Percentiles rank a stretch among this genome's conserved stretches.
Evolutionary conservation across 1,140 invertebrate species (phyloP).

Genomic region (Octopus sinensis): DNA sequence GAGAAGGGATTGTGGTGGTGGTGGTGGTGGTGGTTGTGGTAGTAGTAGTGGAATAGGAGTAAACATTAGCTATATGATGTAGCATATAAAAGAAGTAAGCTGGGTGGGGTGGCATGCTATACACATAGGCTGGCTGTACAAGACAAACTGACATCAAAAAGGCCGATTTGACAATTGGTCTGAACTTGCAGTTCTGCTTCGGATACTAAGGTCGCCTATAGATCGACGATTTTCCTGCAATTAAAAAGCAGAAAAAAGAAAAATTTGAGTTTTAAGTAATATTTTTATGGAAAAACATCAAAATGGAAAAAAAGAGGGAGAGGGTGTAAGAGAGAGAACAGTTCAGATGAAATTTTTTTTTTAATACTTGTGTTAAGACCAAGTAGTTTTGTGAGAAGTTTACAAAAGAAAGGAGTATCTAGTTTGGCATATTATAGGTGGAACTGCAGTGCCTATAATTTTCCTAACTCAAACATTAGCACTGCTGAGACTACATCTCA

Average conservation of each 20-base stretch:
- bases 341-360: no score
- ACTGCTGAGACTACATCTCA: no score
- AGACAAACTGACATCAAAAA: constrained; percentile 35
- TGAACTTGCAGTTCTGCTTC: constrained; percentile 49
- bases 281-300: no score
- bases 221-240: constrained; percentile 51
- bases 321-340: no score
- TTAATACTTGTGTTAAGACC: no score
- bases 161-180: constrained; percentile 48
- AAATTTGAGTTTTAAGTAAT: no score
- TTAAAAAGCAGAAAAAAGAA: constrained; percentile 11
- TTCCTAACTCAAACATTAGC: no score
- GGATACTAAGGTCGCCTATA: constrained; percentile 47
- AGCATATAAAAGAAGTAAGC: not conserved
- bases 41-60: constrained; percentile 13
- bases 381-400: no score
- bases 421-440: no score
- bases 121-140: constrained; percentile 16
- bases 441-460: no score
- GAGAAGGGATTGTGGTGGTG: constrained; percentile 17
- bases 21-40: constrained; percentile 14
- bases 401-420: no score
- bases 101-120: constrained; percentile 7
- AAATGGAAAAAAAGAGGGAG: no score
- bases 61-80: constrained; percentile 7